These are phyloP conservation scores for Parnassius glacialis DNA, from an alignment of 2,888 invertebrate genomes.

Conservation along the genomic window DNA sequence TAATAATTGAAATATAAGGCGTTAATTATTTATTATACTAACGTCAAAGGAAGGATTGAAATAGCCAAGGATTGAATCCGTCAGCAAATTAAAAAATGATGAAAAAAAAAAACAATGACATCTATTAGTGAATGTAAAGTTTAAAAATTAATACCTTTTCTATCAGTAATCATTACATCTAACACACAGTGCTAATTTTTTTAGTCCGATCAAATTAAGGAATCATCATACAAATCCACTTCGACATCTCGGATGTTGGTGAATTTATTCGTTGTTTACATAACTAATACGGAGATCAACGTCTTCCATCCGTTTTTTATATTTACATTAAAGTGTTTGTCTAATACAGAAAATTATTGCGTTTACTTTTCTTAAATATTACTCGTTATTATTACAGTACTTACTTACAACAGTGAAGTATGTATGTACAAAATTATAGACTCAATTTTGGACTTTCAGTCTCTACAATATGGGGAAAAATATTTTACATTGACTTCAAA, in stretches of 20 bases:
- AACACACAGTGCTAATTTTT: conserved; percentile 37
- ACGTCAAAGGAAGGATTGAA: conserved; percentile 4
- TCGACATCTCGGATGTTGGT: conserved; percentile 32
- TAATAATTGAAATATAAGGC: conserved; percentile 25
- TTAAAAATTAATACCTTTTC: conserved; percentile 10
- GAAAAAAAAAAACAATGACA: conserved; percentile 4
- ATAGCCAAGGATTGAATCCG: conserved; percentile 17
- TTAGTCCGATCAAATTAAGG: conserved; percentile 16
- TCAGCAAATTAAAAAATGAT: conserved; percentile 9
- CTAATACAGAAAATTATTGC: conserved; percentile 79
- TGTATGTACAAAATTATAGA: conserved; percentile 78
- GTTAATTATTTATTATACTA: conserved; percentile 7
- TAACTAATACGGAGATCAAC: conserved; percentile 46
- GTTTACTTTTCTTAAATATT: conserved; percentile 73
- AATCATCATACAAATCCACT: conserved; percentile 27
- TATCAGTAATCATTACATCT: conserved; percentile 31
- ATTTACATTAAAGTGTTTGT: conserved; percentile 63
- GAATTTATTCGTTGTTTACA: conserved; percentile 50
- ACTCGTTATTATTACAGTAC: conserved; percentile 66
- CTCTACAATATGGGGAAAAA: conserved; percentile 70
- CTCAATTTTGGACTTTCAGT: conserved; percentile 80
- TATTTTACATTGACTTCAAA: conserved; percentile 60
- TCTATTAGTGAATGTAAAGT: conserved; percentile 13
- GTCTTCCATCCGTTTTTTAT: conserved; percentile 58
- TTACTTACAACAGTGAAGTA: conserved; percentile 77